Percentiles rank a stretch among this genome's conserved stretches.
phyloP scores from a whole-genome alignment of 2,797 vertebrate genomes.

The Rhabdomys pumilio region DNA sequence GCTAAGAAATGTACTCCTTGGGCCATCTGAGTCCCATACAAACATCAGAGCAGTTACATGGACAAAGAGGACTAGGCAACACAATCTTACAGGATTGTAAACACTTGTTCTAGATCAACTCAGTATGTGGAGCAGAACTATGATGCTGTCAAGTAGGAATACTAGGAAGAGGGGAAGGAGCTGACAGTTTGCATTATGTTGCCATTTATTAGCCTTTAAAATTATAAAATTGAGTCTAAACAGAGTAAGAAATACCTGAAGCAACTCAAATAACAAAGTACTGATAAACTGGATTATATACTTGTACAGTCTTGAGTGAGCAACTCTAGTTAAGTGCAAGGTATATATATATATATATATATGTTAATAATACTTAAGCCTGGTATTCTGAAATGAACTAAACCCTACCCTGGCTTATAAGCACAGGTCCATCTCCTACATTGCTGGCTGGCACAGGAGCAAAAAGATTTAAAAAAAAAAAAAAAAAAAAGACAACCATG shows the following conservation, averaged over 20 bases:
- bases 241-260: slow-evolving; percentile 6
- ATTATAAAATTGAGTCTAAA: slow-evolving; percentile 32
- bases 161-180: background rate
- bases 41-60: background rate
- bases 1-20: slow-evolving; percentile 17
- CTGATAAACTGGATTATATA: slow-evolving; percentile 20
- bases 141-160: slow-evolving; percentile 30
- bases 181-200: background rate
- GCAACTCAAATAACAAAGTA: slow-evolving; percentile 61
- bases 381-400: slow-evolving; percentile 28
- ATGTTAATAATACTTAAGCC: slow-evolving; percentile 43
- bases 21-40: background rate
- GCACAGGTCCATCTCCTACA: background rate
- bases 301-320: background rate
- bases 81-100: background rate
- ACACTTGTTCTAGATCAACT: background rate
- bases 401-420: slow-evolving; percentile 35
- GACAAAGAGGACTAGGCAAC: background rate
- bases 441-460: background rate
- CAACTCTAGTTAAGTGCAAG: slow-evolving; percentile 29
- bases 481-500: background rate
- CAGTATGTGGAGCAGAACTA: background rate
- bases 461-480: background rate
- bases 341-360: background rate
- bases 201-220: slow-evolving; percentile 21